phyloP scores from a whole-genome alignment of 2,888 invertebrate species.

The Meloe dianella region DNA sequence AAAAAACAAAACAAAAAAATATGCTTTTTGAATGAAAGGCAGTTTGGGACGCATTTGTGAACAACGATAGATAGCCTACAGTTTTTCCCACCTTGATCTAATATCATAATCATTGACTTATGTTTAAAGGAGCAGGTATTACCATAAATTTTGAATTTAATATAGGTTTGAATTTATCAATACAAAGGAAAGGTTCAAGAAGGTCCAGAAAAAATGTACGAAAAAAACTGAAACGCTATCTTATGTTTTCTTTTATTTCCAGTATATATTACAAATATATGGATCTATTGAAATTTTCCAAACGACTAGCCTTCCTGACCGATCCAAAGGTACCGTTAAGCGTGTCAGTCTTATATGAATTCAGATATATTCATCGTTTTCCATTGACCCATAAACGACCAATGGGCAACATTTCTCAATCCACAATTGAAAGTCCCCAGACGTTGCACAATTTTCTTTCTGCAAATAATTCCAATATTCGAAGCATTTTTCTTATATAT shows the following conservation, averaged over 20 bases:
- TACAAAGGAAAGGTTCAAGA: constrained; percentile 15
- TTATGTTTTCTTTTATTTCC: constrained; percentile 30
- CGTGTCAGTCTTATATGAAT: constrained; percentile 37
- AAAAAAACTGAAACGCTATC: constrained; percentile 23
- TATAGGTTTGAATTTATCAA: constrained; percentile 18
- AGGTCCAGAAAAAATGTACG: background rate
- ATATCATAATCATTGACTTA: constrained; percentile 21
- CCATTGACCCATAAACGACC: constrained; percentile 38
- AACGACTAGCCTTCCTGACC: constrained; percentile 32
- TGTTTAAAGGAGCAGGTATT: constrained; percentile 22
- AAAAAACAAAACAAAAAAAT: too few relatives aligned
- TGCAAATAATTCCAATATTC: constrained; percentile 43
- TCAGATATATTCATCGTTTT: constrained; percentile 43
- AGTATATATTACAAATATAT: constrained; percentile 3
- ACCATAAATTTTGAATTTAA: constrained; percentile 34
- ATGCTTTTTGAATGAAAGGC: too few relatives aligned
- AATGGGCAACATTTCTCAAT: constrained; percentile 40
- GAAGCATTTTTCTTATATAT: constrained; percentile 44
- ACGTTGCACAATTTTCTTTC: constrained; percentile 40
- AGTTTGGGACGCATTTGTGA: background rate
- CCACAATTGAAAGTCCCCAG: constrained; percentile 33
- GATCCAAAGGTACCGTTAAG: constrained; percentile 29
- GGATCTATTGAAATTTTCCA: constrained; percentile 25
- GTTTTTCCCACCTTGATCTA: background rate
- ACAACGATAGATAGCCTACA: background rate